Evolutionary conservation across 2,113 vertebrate species (phyloP), one percentile per base, ranked within the genome.

Genomic region (Scopus umbretta): DNA sequence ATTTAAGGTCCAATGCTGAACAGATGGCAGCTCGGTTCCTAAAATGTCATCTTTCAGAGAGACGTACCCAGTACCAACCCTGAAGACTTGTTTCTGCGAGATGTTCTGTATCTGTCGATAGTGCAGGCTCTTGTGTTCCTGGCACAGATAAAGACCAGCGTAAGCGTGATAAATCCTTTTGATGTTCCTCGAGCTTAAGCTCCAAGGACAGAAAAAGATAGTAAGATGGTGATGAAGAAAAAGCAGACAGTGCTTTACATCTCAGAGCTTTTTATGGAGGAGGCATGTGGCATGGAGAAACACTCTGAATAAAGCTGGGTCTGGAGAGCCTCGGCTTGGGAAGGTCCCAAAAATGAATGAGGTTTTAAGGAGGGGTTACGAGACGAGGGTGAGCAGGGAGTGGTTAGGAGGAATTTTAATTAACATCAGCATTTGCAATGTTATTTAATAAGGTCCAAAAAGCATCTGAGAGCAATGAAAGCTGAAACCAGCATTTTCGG

Each of bases 391-490:
- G 66, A 93, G 62, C 56, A 56, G 82, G 92, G 88, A 96, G 95
- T 4, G 80, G 89, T 82, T 96, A 55, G 58, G 81, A 96, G 74
- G 92, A 95, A 96, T 96, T 91, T 96, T 95, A 96, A 97, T 96
- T 96, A 94, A 89, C 89, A 71, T 80, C 94, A 96, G 86, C 21
- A 0, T 92, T 94, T 27, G 40, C 79, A n/a, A 3, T 50, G 73
- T 70, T 91, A 29, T 68, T 92, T 90, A 96, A 70, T 94, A 58
- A 90, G 45, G 85, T 70, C 96, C 62, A 85, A 96, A 91, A 86
- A 90, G 11, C 40, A 68, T 92, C 79, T 93, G 93, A 96, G 90
- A 82, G 67, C 45, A 85, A 49, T 55, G 79, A 92, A 88, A 85
- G 62, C 49, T 76, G 92, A 93, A 94, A 88, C 53, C 11, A 6